A percentile compares a stretch with the other conserved stretches of the same genome.
These are phyloP conservation scores for Salpingus planirostris DNA, from an alignment of 2,888 invertebrate species.

Conservation along the genomic window DNA sequence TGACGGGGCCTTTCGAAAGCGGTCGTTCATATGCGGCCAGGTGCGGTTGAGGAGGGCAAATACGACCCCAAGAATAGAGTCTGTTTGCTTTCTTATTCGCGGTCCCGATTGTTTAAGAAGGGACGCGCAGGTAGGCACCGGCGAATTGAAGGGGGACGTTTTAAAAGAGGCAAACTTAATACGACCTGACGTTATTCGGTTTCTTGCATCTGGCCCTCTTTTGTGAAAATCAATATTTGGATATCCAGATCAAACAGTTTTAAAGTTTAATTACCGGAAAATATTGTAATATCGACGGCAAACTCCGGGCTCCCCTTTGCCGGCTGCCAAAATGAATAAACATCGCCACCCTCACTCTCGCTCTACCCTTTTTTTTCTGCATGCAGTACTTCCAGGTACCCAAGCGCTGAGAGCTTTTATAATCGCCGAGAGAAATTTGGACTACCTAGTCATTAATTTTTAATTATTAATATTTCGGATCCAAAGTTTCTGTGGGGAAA, in stretches of 20 bases:
- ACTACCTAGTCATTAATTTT: too few relatives aligned
- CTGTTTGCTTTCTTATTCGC: constrained; percentile 31
- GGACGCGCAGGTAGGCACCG: constrained; percentile 26
- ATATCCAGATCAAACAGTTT: constrained; percentile 23
- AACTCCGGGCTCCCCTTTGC: constrained; percentile 13
- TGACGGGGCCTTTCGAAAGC: too few relatives aligned
- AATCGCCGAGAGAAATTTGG: too few relatives aligned
- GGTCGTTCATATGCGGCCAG: too few relatives aligned
- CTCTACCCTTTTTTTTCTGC: background rate
- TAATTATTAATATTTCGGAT: too few relatives aligned
- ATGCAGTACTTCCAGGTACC: too few relatives aligned
- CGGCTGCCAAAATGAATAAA: constrained; percentile 14
- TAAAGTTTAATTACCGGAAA: constrained; percentile 28
- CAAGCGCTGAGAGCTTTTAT: too few relatives aligned
- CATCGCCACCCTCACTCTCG: constrained; percentile 6
- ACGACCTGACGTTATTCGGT: constrained; percentile 22
- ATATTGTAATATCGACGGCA: constrained; percentile 26
- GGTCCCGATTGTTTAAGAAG: constrained; percentile 28
- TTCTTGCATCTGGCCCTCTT: constrained; percentile 23
- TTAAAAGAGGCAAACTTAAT: constrained; percentile 21
- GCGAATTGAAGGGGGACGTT: constrained; percentile 22
- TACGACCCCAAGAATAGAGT: constrained; percentile 25
- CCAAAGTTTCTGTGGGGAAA: too few relatives aligned
- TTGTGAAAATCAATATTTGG: constrained; percentile 27
- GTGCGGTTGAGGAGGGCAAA: constrained; percentile 30